A percentile compares a stretch with the other conserved stretches of the same genome.
phyloP scores from a whole-genome alignment of 1,140 invertebrate species.

The Zaprionus gabonicus region DNA sequence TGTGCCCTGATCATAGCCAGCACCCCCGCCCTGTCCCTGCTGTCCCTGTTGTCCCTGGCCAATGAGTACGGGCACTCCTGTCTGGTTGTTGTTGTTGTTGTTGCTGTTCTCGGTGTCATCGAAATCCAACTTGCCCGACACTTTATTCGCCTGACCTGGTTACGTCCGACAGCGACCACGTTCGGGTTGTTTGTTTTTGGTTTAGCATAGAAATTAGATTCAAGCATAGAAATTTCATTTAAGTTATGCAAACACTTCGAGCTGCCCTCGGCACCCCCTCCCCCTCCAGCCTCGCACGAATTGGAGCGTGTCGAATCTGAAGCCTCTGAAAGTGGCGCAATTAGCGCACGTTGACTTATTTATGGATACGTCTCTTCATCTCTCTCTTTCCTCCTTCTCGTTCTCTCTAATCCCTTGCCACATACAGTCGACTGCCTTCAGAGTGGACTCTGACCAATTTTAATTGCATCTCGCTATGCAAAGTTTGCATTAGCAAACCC shows the following conservation, averaged over 20 bases:
- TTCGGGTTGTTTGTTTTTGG: conserved; percentile 72
- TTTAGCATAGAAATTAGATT: conserved; percentile 82
- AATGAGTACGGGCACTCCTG: conserved; percentile 52
- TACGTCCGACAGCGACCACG: conserved; percentile 24
- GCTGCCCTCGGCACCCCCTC: background rate
- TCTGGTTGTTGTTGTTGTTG: conserved; percentile 57
- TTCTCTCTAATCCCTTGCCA: conserved; percentile 10
- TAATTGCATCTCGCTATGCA: conserved; percentile 57
- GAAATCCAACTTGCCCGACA: conserved; percentile 83
- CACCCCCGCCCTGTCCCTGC: conserved; percentile 15
- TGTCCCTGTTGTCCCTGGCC: conserved; percentile 57
- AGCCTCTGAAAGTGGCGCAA: conserved; percentile 58
- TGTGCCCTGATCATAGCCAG: conserved; percentile 60
- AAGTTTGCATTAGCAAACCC: conserved; percentile 22
- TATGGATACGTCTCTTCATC: conserved; percentile 49
- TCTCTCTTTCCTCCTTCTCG: conserved; percentile 3
- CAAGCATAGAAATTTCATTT: conserved; percentile 73
- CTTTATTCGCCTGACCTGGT: conserved; percentile 80
- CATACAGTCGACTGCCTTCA: conserved; percentile 46
- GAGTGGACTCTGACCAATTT: conserved; percentile 49
- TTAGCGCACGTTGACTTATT: conserved; percentile 76
- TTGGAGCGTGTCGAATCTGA: conserved; percentile 62
- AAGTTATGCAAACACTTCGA: conserved; percentile 72
- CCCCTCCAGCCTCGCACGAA: conserved; percentile 41
- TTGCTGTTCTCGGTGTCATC: conserved; percentile 64